Conservation (phyloP, 2,113 vertebrate genomes). For the Microtus montanus region DNA sequence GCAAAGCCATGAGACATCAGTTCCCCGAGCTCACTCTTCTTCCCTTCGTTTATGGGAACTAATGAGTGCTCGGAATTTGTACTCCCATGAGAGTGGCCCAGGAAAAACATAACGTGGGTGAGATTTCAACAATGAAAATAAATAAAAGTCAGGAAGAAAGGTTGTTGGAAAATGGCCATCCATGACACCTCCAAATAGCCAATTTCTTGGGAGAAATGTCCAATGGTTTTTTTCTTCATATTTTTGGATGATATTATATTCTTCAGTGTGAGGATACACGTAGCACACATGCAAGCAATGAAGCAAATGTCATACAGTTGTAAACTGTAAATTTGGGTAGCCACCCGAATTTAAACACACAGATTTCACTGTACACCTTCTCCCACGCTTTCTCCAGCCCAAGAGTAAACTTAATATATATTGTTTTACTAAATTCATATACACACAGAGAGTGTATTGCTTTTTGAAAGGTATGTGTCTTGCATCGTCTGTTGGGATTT, state of each 20-base stretch:
- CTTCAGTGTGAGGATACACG: neutral
- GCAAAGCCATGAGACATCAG: slow-evolving; percentile 5
- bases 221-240: neutral
- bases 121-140: neutral
- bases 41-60: slow-evolving; percentile 35
- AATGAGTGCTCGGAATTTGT: slow-evolving; percentile 51
- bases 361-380: neutral
- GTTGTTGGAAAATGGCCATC: neutral
- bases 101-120: neutral
- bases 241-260: slow-evolving; percentile 4
- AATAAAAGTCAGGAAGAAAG: neutral
- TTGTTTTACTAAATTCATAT: slow-evolving; percentile 34
- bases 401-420: neutral
- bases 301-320: slow-evolving; percentile 19
- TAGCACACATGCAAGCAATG: neutral
- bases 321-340: neutral
- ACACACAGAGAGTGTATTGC: neutral
- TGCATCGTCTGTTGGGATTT: neutral
- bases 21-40: slow-evolving; percentile 3
- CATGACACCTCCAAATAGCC: neutral
- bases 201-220: neutral
- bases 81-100: neutral
- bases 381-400: neutral
- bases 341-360: neutral
- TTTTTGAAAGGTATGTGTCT: neutral